Evolutionary conservation across 2,113 vertebrate genomes (phyloP), one percentile per base, ranked within the genome.

Genomic region (Haliaeetus leucogaster): DNA sequence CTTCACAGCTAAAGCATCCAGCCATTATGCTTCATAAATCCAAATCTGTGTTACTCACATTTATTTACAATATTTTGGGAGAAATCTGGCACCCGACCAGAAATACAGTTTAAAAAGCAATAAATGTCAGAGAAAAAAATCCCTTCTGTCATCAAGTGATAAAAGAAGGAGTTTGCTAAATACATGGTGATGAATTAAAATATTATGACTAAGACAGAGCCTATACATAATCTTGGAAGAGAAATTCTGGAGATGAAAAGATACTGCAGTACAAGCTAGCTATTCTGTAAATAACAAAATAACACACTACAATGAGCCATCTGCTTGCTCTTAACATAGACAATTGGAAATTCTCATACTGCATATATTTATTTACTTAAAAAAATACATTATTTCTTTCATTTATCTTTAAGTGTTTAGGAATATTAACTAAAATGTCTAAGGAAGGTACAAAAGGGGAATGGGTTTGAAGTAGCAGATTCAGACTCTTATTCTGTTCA

Each of bases 51-150:
- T 89, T 82, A 72, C 56, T 94, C 58, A 77, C 10, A 74, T 95
- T 93, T 97, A 92, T 95, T 97, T 97, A 94, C 38, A 96, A 79
- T 95, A 96, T 96, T 98, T 97, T 91, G 83, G 29, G 61, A 92
- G 88, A 87, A 88, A 61, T 38, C 70, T 97, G 86, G 90, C 79
- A 95, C 55, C 5, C 5, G 2, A 94, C 81, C 83, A 97, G 95
- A 43, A 97, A 95, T 86, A 92, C 34, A 89, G 50, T 94, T 97
- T 92, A 94, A 97, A 97, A 98, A 96, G 89, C 90, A 97, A 96
- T 97, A 96, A 94, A 97, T 83, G 86, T 95, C 82, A 92, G 68
- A 73, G 82, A 82, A 90, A 93, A 97, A 94, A 96, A 73, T 79
- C 22, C 84, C 36, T 86, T 91, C 92, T 97, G 67, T 96, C 93